Evolutionary conservation across 2,888 invertebrate genomes (phyloP).

Genomic region (Molorchus minor): DNA sequence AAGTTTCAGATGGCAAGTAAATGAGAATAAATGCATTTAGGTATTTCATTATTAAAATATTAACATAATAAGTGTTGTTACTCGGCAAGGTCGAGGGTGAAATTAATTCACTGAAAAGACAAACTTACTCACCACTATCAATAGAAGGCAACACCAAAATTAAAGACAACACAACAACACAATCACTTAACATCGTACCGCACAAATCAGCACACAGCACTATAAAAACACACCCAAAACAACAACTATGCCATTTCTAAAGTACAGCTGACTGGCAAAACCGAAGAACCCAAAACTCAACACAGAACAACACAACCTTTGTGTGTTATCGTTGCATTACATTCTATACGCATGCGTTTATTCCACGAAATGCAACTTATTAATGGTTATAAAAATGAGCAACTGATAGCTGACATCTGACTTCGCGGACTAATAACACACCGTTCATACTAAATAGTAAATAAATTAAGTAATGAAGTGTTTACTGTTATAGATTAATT

Average conservation of each 20-base stretch:
- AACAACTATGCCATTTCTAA: slow-evolving; percentile 36
- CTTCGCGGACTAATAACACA: too few species aligned
- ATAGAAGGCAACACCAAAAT: slow-evolving; percentile 75
- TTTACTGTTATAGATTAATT: too few species aligned
- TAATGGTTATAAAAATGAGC: too few species aligned
- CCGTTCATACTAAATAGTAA: too few species aligned
- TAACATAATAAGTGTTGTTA: too few species aligned
- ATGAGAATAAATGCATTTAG: too few species aligned
- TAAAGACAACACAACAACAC: slow-evolving; percentile 70
- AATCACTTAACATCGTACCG: slow-evolving; percentile 50
- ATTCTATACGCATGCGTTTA: slow-evolving; percentile 20
- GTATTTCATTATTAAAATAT: too few species aligned
- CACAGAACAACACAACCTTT: slow-evolving; percentile 30
- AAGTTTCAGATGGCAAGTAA: too few species aligned
- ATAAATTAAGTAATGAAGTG: too few species aligned
- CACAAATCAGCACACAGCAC: slow-evolving; percentile 34
- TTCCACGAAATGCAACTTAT: too few species aligned
- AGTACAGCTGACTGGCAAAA: slow-evolving; percentile 38
- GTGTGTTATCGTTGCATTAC: slow-evolving; percentile 23
- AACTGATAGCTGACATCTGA: too few species aligned
- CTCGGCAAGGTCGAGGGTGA: slow-evolving; percentile 32
- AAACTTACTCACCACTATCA: slow-evolving; percentile 72
- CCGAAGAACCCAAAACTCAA: slow-evolving; percentile 25
- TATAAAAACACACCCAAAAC: slow-evolving; percentile 42
- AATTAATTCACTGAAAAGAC: slow-evolving; percentile 16